phyloP scores from a whole-genome alignment of 2,797 vertebrate species.

The Brotula barbata region DNA sequence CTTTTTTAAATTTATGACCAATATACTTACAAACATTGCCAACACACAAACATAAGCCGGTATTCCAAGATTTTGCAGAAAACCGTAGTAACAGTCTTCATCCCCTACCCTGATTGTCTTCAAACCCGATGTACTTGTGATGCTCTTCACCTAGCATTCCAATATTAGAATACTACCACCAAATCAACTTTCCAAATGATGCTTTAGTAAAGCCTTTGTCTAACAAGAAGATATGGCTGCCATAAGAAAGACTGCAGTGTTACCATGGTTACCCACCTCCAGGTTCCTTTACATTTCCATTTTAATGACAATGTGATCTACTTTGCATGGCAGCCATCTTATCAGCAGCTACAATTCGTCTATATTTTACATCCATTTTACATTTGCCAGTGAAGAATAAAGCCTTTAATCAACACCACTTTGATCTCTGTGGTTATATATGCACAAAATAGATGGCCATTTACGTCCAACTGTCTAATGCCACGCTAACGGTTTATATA shows the following conservation, averaged over 20 bases:
- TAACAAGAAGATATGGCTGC: neutral
- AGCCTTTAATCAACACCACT: neutral
- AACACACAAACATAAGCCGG: neutral
- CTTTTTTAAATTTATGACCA: neutral
- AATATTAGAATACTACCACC: neutral
- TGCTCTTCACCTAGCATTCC: neutral
- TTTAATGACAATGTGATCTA: constrained; percentile 4
- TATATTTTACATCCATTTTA: constrained; percentile 8
- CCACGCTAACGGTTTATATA: neutral
- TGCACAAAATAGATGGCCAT: neutral
- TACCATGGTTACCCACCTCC: neutral
- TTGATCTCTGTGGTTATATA: neutral
- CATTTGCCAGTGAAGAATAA: neutral
- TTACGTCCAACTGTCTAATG: neutral
- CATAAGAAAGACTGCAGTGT: neutral
- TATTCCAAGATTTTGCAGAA: too few relatives aligned
- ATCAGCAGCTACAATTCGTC: neutral
- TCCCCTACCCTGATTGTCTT: too few relatives aligned
- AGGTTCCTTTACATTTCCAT: constrained; percentile 3
- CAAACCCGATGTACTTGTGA: neutral
- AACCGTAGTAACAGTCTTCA: too few relatives aligned
- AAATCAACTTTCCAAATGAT: neutral
- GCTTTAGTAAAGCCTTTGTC: neutral
- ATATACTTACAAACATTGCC: neutral
- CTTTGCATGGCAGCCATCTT: constrained; percentile 8